Conservation (phyloP, 2,888 invertebrate genomes). For the Plebejus argus region DNA sequence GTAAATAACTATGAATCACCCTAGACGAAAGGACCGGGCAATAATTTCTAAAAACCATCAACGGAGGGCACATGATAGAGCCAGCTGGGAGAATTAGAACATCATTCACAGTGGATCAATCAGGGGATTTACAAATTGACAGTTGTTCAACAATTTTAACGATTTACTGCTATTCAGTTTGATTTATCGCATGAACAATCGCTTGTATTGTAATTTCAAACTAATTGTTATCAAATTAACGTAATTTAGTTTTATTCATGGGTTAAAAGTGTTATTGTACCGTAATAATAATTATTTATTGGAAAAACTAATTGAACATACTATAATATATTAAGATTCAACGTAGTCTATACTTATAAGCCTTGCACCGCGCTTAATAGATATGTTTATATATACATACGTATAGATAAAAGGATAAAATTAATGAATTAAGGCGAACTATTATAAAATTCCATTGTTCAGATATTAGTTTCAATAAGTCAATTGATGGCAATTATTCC, state of each 20-base stretch:
- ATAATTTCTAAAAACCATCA: conserved; percentile 54
- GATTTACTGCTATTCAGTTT: conserved; percentile 43
- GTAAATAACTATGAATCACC: conserved; percentile 21
- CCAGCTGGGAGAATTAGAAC: conserved; percentile 48
- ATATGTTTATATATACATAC: too few species aligned
- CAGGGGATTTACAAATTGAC: conserved; percentile 46
- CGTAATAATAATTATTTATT: not conserved
- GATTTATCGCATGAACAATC: conserved; percentile 42
- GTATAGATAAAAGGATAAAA: too few species aligned
- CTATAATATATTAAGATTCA: too few species aligned
- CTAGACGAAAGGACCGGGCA: conserved; percentile 1
- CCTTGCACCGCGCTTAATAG: too few species aligned
- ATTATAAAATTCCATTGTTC: too few species aligned
- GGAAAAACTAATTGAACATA: too few species aligned
- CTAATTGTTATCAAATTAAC: not conserved
- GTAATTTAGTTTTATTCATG: not conserved
- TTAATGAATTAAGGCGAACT: too few species aligned
- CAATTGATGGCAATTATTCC: too few species aligned
- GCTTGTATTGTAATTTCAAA: not conserved
- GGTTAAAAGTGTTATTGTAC: not conserved
- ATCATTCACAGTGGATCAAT: conserved; percentile 49
- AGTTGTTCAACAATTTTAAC: conserved; percentile 48
- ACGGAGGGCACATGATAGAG: conserved; percentile 44
- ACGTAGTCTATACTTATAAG: too few species aligned
- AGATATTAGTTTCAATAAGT: too few species aligned